Conservation (phyloP, 1,140 invertebrate species). For the Cecropterus lyciades region DNA sequence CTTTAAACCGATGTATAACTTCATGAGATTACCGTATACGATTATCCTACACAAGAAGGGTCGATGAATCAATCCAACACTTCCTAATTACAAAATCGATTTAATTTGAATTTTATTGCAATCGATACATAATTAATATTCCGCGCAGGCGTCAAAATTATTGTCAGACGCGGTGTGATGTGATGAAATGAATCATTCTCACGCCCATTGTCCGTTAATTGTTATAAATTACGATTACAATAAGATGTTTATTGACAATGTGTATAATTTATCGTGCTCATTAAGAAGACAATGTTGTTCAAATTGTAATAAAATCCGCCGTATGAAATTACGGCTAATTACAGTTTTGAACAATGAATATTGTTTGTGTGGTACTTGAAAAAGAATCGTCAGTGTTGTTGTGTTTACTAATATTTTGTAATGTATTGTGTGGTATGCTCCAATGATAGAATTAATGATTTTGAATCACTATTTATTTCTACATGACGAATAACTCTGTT, state of each 20-base stretch:
- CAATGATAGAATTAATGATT: too few species aligned
- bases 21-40: not conserved
- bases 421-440: too few species aligned
- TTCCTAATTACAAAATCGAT: constrained; percentile 24
- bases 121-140: constrained; percentile 31
- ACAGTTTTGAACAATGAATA: not conserved
- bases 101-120: constrained; percentile 26
- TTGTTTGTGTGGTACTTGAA: too few species aligned
- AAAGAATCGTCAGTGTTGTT: too few species aligned
- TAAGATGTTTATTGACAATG: constrained; percentile 22
- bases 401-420: too few species aligned
- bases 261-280: constrained; percentile 26
- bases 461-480: too few species aligned
- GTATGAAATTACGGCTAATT: constrained; percentile 1
- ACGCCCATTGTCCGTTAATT: constrained; percentile 34
- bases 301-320: not conserved
- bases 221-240: constrained; percentile 34
- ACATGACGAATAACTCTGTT: too few species aligned
- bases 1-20: too few species aligned
- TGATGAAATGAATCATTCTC: constrained; percentile 33
- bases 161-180: constrained; percentile 19
- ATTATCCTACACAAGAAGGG: not conserved
- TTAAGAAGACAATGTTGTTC: constrained; percentile 14
- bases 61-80: constrained; percentile 31
- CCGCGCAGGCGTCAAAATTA: constrained; percentile 31